phyloP scores from a whole-genome alignment of 2,797 vertebrate genomes.

The Eurystomus glaucurus region DNA sequence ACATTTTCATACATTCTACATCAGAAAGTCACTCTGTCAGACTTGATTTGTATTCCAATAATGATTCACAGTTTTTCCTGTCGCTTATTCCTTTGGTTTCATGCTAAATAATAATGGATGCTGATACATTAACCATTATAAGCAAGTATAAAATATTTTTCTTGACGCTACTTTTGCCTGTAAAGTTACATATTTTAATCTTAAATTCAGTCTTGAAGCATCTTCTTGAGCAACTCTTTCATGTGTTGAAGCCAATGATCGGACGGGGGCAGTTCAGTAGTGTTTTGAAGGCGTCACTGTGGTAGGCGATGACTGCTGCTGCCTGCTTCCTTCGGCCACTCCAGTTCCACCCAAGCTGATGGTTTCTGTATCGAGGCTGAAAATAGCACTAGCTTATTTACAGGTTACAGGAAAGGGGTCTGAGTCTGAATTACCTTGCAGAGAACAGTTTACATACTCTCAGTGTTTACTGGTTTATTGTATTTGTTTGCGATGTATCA shows the following conservation, averaged over 20 bases:
- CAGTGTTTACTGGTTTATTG: not conserved
- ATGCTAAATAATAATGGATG: not conserved
- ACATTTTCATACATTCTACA: not conserved
- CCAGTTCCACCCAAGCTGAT: not conserved
- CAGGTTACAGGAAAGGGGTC: not conserved
- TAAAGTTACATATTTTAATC: not conserved
- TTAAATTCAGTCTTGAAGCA: not conserved
- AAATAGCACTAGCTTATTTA: not conserved
- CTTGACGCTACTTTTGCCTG: not conserved
- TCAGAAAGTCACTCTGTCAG: not conserved
- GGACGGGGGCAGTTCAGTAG: not conserved
- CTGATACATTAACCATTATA: not conserved
- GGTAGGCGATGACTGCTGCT: not conserved
- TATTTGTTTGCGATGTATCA: slow-evolving; percentile 76
- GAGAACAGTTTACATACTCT: not conserved
- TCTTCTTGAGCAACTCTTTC: not conserved
- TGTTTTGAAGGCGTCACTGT: not conserved
- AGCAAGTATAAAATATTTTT: not conserved
- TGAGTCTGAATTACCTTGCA: not conserved
- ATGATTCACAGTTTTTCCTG: not conserved
- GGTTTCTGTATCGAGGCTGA: not conserved
- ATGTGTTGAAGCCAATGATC: not conserved
- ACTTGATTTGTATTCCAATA: not conserved
- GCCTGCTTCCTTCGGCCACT: not conserved
- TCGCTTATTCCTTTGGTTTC: not conserved